Evolutionary conservation across 2,113 vertebrate species (phyloP).

Genomic region (Peromyscus leucopus): DNA sequence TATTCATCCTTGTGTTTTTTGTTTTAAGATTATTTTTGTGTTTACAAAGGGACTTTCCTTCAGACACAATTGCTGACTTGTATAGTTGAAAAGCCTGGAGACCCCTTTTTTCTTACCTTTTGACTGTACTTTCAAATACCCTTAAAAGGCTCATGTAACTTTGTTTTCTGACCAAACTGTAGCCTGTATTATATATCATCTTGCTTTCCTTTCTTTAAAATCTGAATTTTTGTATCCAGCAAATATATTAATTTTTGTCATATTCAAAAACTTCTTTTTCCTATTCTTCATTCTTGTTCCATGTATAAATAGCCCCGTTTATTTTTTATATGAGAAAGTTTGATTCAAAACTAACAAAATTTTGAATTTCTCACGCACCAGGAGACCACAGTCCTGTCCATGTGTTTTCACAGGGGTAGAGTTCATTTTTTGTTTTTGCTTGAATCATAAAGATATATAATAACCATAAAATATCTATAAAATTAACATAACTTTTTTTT

Average conservation of each 20-base stretch:
- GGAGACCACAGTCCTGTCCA: not conserved
- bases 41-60: conserved; percentile 15
- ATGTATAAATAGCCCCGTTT: not conserved
- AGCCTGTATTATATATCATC: not conserved
- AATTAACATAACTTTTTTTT: conserved; percentile 28
- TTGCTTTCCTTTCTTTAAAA: conserved; percentile 35
- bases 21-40: not conserved
- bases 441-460: not conserved
- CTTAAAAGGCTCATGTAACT: not conserved
- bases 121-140: not conserved
- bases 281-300: not conserved
- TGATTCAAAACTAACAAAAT: conserved; percentile 33
- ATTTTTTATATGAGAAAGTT: conserved; percentile 13
- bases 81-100: not conserved
- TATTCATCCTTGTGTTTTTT: not conserved
- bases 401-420: not conserved
- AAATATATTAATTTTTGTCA: conserved; percentile 3
- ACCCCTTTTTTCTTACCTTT: not conserved
- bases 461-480: conserved; percentile 16
- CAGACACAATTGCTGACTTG: not conserved
- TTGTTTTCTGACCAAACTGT: not conserved
- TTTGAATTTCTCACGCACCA: not conserved
- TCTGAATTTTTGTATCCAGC: not conserved
- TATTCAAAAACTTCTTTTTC: not conserved
- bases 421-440: not conserved